A percentile compares a stretch with the other conserved stretches of the same genome.
Conservation (phyloP, 2,113 vertebrate genomes). For the Nothobranchius furzeri region DNA sequence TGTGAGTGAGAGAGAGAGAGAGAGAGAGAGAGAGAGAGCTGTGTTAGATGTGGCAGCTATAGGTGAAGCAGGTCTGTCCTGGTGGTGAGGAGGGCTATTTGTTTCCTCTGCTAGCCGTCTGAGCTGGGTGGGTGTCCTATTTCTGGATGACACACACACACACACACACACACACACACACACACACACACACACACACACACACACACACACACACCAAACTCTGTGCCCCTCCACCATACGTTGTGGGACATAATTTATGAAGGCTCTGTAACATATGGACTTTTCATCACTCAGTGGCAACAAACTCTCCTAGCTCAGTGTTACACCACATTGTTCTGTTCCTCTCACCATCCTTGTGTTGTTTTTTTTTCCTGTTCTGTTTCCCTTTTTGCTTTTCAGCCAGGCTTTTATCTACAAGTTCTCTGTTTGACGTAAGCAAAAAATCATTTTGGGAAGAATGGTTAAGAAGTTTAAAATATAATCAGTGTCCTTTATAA, state of each 20-base stretch:
- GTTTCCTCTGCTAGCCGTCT: constrained; percentile 70
- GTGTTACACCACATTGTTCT: constrained; percentile 48
- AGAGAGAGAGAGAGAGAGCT: background rate
- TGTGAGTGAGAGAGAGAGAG: too few relatives aligned
- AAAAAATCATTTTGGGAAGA: background rate
- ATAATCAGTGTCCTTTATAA: too few relatives aligned
- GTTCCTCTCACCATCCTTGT: constrained; percentile 59
- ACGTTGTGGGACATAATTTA: constrained; percentile 75
- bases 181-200: constrained; percentile 65
- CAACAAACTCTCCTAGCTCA: constrained; percentile 62
- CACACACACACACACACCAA: constrained; percentile 61
- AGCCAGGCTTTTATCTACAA: background rate
- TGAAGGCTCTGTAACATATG: constrained; percentile 73
- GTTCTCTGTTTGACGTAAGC: background rate
- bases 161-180: too few relatives aligned
- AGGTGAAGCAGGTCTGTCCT: constrained; percentile 54
- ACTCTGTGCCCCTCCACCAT: constrained; percentile 59
- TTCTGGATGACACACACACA: too few relatives aligned
- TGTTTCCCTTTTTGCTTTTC: constrained; percentile 1
- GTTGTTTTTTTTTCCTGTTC: background rate
- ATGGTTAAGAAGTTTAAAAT: background rate
- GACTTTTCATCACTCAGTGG: constrained; percentile 79
- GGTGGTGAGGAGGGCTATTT: constrained; percentile 64
- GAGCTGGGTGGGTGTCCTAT: constrained; percentile 75
- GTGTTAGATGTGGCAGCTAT: constrained; percentile 24